Evolutionary conservation across 2,113 vertebrate genomes (phyloP).

Genomic region (Seriola rivoliana): DNA sequence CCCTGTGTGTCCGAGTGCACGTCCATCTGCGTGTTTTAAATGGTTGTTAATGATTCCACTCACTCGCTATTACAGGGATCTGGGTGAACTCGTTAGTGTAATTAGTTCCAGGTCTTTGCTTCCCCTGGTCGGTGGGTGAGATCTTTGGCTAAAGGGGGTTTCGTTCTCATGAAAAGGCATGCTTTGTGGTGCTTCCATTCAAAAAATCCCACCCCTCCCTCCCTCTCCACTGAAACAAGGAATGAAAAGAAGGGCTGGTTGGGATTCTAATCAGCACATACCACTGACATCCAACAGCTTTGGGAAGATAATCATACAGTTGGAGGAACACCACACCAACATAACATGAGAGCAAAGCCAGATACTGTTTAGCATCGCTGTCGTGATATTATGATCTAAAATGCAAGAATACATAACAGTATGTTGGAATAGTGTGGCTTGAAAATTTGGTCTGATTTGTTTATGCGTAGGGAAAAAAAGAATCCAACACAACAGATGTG

Average conservation of each 20-base stretch:
- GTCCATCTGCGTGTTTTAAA: slow-evolving; percentile 50
- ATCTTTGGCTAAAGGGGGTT: slow-evolving; percentile 71
- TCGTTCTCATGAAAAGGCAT: slow-evolving; percentile 81
- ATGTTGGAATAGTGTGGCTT: background rate
- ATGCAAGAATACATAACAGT: background rate
- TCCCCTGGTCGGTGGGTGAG: slow-evolving; percentile 72
- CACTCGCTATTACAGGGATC: slow-evolving; percentile 56
- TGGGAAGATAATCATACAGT: slow-evolving; percentile 31
- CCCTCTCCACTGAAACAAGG: slow-evolving; percentile 37
- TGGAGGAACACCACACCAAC: slow-evolving; percentile 16
- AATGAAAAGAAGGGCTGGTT: slow-evolving; percentile 79
- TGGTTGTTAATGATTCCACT: slow-evolving; percentile 58
- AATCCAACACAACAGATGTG: too few species aligned
- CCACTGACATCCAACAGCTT: slow-evolving; percentile 60
- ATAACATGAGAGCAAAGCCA: slow-evolving; percentile 8
- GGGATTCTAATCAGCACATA: slow-evolving; percentile 82
- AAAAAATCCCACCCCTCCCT: slow-evolving; percentile 35
- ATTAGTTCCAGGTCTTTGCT: slow-evolving; percentile 85
- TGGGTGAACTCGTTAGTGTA: slow-evolving; percentile 82
- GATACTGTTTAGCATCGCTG: slow-evolving; percentile 15
- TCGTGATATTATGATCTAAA: slow-evolving; percentile 3
- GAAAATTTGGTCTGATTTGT: background rate
- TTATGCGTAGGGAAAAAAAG: too few species aligned
- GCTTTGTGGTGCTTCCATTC: slow-evolving; percentile 79
- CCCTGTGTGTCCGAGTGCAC: slow-evolving; percentile 57